Percentiles rank a stretch among this genome's conserved stretches.
phyloP scores from a whole-genome alignment of 2,888 invertebrate species.

The Teleogryllus oceanicus region DNA sequence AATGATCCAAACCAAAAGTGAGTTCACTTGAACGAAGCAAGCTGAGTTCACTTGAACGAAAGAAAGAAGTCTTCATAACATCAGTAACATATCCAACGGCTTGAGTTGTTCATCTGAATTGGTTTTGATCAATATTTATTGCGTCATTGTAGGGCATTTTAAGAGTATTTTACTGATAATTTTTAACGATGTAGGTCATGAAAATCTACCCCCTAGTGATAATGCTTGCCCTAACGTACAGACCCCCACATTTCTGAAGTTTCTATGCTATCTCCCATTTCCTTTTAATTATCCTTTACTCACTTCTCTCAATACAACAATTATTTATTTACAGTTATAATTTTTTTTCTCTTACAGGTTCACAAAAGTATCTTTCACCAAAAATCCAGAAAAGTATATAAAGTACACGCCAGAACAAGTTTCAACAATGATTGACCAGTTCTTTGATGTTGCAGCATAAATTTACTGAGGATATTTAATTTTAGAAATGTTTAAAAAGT shows the following conservation, averaged over 20 bases:
- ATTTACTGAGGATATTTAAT: not conserved
- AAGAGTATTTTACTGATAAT: too few species aligned
- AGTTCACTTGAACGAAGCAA: too few species aligned
- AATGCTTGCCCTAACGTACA: not conserved
- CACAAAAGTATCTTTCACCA: conserved; percentile 76
- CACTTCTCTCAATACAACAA: conserved; percentile 23
- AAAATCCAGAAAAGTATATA: conserved; percentile 90
- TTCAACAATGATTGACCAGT: conserved; percentile 76
- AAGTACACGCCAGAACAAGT: conserved; percentile 86
- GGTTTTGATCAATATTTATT: too few species aligned
- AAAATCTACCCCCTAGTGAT: too few species aligned
- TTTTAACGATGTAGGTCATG: too few species aligned
- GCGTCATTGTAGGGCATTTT: too few species aligned
- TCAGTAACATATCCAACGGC: too few species aligned
- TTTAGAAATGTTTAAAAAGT: not conserved
- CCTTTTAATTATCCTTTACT: conserved; percentile 25
- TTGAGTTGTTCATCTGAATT: too few species aligned
- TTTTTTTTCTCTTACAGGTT: conserved; percentile 52
- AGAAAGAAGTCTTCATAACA: too few species aligned
- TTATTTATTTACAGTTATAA: too few species aligned
- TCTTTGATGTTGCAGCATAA: conserved; percentile 86
- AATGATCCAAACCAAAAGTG: too few species aligned
- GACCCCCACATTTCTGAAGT: not conserved
- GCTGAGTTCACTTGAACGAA: too few species aligned
- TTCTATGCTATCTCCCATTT: not conserved